Base-by-base conservation (phyloP, 1,140 invertebrate species). In the Dendroctonus ponderosae region DNA sequence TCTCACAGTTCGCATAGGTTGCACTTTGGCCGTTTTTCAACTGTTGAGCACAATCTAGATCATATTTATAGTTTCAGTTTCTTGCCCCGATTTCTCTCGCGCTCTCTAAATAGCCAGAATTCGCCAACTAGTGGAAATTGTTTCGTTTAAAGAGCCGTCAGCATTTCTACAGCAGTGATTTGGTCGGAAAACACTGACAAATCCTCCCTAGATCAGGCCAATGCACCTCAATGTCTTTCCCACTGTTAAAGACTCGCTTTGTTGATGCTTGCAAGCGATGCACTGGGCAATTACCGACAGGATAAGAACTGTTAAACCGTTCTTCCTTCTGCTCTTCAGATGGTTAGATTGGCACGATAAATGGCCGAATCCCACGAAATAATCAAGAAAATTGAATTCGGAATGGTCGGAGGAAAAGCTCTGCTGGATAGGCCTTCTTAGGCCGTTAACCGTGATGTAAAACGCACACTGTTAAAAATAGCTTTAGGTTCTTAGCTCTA, bases 291-390 rank as follows among this genome's bases (percentile, higher is more conserved):
- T 58, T 58, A 58, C 40, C 39, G 6, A 8, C 56, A 26, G 56
- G 26, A 40, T 11, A 43, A 14, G 14, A 58, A 58, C 44, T 43
- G 44, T 50, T 50, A 50, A 14, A 50, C 48, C 56, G 56, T 58
- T 58, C 40, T 44, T 58, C 56, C 56, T 42, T 58, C 15, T 58
- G 56, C 56, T 58, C 39, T 58, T 58, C 14, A 58, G 56, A 42
- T 58, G 14, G 15, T 26, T n/a, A 44, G 56, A 53, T 6, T 53
- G 6, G 14, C 52, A 53, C 7, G 26, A 53, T 6, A 53, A 53
- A 6, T 3, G 5, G 11, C 12, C 43, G 26, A 38, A 38, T 53
- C 52, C 52, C 52, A 53, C 4, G 49, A 11, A 51, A 51, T 2
- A 51, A 51, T 15, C 7, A 51, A 12, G 14, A n/a, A 51, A 11